Percentiles rank a stretch among this genome's conserved stretches.
Conservation (phyloP, 2,888 invertebrate species). For the Diploptera punctata region DNA sequence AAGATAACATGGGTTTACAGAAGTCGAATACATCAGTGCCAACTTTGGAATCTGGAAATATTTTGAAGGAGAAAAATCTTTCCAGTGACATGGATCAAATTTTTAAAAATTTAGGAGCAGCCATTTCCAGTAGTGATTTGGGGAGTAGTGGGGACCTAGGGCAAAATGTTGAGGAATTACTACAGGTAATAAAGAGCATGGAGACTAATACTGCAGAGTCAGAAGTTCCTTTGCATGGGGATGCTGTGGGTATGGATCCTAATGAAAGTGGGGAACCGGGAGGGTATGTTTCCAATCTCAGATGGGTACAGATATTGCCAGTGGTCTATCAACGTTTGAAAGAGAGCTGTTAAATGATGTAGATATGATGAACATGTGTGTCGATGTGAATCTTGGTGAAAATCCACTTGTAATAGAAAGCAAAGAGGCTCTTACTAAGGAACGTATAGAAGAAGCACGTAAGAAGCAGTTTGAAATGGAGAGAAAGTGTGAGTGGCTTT, state of each 20-base stretch:
- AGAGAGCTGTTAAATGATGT: constrained; percentile 57
- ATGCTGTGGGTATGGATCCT: constrained; percentile 53
- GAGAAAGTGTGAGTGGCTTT: constrained; percentile 72
- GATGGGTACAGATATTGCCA: constrained; percentile 50
- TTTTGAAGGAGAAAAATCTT: constrained; percentile 40
- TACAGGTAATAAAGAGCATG: constrained; percentile 79
- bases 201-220: constrained; percentile 56
- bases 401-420: constrained; percentile 40
- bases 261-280: constrained; percentile 45
- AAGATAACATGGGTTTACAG: constrained; percentile 55
- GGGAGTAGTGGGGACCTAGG: constrained; percentile 62
- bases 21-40: constrained; percentile 52
- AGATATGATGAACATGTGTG: constrained; percentile 60
- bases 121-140: constrained; percentile 49
- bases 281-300: constrained; percentile 52
- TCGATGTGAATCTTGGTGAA: constrained; percentile 53
- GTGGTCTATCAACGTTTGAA: constrained; percentile 46
- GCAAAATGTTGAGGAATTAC: constrained; percentile 68
- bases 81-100: constrained; percentile 71
- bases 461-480: constrained; percentile 68
- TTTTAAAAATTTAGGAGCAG: constrained; percentile 62
- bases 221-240: constrained; percentile 55
- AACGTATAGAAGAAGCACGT: constrained; percentile 60
- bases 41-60: constrained; percentile 35
- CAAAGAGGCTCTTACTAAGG: constrained; percentile 57